Percentiles rank a stretch among this genome's conserved stretches.
Evolutionary conservation across 2,113 vertebrate genomes (phyloP).

Genomic region (Pheucticus melanocephalus): DNA sequence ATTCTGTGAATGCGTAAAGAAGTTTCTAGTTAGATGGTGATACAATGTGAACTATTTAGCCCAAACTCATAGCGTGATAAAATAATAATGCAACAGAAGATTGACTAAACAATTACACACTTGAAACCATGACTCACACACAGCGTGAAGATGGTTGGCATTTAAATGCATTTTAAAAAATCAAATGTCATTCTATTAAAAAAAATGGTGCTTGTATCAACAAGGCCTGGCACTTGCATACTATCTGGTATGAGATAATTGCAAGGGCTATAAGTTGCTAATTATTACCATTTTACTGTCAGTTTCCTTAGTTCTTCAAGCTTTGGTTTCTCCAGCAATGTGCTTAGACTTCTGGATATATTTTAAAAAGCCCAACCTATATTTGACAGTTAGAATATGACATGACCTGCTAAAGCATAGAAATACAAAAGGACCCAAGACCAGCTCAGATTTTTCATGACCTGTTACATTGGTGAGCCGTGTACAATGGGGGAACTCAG

Average conservation of each 20-base stretch:
- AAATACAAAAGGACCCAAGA: neutral
- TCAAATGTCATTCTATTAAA: conserved; percentile 7
- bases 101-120: conserved; percentile 44
- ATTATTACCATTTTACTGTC: neutral
- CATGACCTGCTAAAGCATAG: neutral
- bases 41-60: neutral
- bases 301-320: neutral
- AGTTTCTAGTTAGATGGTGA: neutral
- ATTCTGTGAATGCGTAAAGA: neutral
- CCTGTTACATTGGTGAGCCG: neutral
- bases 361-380: neutral
- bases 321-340: neutral
- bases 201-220: neutral
- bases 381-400: neutral
- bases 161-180: conserved; percentile 45
- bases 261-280: neutral
- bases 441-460: neutral
- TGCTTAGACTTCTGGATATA: neutral
- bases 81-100: conserved; percentile 24
- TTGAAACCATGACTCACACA: conserved; percentile 51
- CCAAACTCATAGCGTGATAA: neutral
- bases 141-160: conserved; percentile 24
- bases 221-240: conserved; percentile 1
- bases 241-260: neutral
- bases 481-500: neutral